A percentile compares a stretch with the other conserved stretches of the same genome.
phyloP scores from a whole-genome alignment of 2,797 vertebrate genomes.

The Melanotaenia parkinsoni region DNA sequence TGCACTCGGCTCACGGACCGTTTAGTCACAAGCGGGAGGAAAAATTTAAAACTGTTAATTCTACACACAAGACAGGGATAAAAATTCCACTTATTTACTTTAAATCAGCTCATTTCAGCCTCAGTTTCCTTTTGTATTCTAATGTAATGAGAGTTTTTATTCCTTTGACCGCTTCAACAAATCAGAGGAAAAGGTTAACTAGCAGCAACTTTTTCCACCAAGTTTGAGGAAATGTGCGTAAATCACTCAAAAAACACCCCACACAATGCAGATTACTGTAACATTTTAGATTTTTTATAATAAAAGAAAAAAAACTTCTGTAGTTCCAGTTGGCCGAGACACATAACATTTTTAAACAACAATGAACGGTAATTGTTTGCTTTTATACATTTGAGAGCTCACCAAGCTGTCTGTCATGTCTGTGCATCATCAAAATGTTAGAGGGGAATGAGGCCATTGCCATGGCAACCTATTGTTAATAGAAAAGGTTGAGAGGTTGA shows the following conservation, averaged over 20 bases:
- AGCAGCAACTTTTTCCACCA: neutral
- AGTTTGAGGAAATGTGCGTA: neutral
- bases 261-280: too few species aligned
- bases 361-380: too few species aligned
- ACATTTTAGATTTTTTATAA: too few species aligned
- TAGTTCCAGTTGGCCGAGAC: too few species aligned
- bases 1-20: neutral
- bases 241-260: too few species aligned
- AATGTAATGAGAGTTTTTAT: too few species aligned
- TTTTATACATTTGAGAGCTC: neutral
- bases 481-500: slow-evolving; percentile 10
- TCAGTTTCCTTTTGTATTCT: too few species aligned
- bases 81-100: neutral
- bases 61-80: neutral
- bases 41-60: neutral
- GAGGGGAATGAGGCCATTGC: slow-evolving; percentile 62
- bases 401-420: neutral
- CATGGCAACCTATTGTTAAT: slow-evolving; percentile 72
- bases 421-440: slow-evolving; percentile 41
- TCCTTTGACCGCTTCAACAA: neutral
- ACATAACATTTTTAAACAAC: neutral
- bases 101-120: neutral
- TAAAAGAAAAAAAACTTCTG: too few species aligned
- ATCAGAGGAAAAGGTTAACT: neutral
- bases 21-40: slow-evolving; percentile 13